Evolutionary conservation across 2,888 invertebrate genomes (phyloP).

Genomic region (Elaeidobius kamerunicus): DNA sequence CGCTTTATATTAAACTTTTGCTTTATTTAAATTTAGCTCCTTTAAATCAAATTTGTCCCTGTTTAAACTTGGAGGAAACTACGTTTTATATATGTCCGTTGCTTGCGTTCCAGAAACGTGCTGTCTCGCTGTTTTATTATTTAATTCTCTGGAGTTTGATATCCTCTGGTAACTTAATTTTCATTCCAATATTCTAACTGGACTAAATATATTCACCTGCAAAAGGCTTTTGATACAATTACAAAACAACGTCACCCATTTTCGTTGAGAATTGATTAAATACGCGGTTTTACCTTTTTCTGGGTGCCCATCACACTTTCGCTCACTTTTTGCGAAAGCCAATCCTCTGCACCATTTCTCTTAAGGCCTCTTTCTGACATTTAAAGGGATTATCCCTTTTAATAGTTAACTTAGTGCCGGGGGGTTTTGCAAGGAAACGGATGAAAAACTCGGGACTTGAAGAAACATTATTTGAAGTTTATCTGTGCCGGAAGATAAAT

Average conservation of each 20-base stretch:
- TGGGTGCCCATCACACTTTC: conserved; percentile 9
- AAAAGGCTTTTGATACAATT: too few relatives aligned
- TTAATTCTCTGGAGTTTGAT: too few relatives aligned
- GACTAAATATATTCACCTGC: too few relatives aligned
- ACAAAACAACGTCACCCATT: too few relatives aligned
- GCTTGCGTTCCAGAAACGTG: conserved; percentile 7
- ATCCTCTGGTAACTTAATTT: too few relatives aligned
- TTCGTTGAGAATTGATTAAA: conserved; percentile 24
- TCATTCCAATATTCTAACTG: too few relatives aligned
- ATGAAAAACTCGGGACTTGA: conserved; percentile 1
- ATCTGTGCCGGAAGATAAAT: conserved; percentile 6
- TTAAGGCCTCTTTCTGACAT: conserved; percentile 18
- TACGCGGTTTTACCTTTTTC: conserved; percentile 21
- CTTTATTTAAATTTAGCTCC: conserved; percentile 23
- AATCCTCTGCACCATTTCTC: conserved; percentile 21
- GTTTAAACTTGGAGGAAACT: conserved; percentile 22
- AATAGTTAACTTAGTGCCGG: conserved; percentile 27
- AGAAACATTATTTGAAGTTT: conserved; percentile 8
- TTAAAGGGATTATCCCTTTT: conserved; percentile 29
- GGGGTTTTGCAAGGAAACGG: conserved; percentile 1
- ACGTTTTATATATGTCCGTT: conserved; percentile 21
- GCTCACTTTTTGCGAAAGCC: conserved; percentile 12
- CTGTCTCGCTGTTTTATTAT: conserved; percentile 5
- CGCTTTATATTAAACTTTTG: conserved; percentile 16
- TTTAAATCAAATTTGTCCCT: conserved; percentile 26